Evolutionary conservation across 30 jellyfish, hydroid and myxozoan species (phyloP).

Genomic region (Chrysaora quinquecirrha): DNA sequence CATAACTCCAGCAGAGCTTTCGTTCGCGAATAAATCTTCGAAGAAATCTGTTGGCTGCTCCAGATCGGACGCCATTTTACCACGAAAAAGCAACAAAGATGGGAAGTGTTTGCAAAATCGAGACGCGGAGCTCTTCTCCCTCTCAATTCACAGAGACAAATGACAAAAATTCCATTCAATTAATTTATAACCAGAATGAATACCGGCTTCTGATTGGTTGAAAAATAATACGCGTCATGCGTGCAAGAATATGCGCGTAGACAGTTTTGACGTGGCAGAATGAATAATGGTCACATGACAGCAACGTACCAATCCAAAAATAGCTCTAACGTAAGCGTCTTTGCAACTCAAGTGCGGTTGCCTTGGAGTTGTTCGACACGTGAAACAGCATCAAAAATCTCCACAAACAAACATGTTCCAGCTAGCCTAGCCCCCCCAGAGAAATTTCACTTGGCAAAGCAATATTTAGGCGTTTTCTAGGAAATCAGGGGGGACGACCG

Average conservation of each 20-base stretch:
- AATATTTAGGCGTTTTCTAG: too few species aligned
- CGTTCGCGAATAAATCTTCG: conserved; percentile 62
- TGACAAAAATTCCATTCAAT: background rate
- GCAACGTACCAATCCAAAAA: background rate
- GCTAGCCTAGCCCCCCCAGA: too few species aligned
- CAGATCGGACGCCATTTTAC: conserved; percentile 60
- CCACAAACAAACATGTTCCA: too few species aligned
- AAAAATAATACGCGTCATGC: conserved; percentile 10
- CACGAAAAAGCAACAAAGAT: background rate
- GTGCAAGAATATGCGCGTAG: conserved; percentile 27
- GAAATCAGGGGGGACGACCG: too few species aligned
- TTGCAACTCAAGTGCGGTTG: background rate
- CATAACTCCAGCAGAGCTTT: conserved; percentile 48
- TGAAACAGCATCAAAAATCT: too few species aligned
- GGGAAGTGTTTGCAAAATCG: background rate
- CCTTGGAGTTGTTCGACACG: too few species aligned
- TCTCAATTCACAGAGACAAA: background rate
- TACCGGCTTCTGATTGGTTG: conserved; percentile 49
- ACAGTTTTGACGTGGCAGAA: conserved; percentile 72
- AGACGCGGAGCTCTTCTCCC: background rate
- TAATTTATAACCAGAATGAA: background rate
- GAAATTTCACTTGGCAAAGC: too few species aligned
- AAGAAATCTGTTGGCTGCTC: conserved; percentile 37
- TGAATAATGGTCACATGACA: conserved; percentile 66
- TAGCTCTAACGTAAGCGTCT: background rate